phyloP scores from a whole-genome alignment of 2,888 invertebrate species.

The Leptarthrus brevirostris region DNA sequence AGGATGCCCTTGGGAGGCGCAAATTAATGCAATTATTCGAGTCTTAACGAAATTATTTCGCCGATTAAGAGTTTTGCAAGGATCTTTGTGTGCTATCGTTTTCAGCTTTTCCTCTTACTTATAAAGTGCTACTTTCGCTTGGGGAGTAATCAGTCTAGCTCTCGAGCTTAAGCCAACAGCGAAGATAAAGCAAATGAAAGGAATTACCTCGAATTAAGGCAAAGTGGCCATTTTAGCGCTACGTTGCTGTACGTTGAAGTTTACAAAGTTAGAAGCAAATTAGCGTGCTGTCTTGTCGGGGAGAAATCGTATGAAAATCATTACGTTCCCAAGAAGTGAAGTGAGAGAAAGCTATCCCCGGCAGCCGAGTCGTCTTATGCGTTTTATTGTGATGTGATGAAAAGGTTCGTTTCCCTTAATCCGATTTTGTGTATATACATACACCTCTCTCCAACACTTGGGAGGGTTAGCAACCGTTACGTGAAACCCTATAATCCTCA shows the following conservation, averaged over 20 bases:
- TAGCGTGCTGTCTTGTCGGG: not conserved
- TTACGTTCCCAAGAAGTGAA: too few relatives aligned
- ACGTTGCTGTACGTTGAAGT: not conserved
- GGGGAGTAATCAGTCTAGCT: conserved; percentile 31
- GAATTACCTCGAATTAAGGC: conserved; percentile 21
- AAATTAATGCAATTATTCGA: conserved; percentile 48
- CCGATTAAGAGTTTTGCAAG: conserved; percentile 29
- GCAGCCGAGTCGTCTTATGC: too few relatives aligned
- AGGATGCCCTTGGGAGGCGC: conserved; percentile 42
- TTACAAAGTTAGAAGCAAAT: not conserved
- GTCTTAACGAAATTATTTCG: conserved; percentile 43
- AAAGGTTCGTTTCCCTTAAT: too few relatives aligned
- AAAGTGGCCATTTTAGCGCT: not conserved
- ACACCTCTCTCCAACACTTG: too few relatives aligned
- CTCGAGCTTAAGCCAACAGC: conserved; percentile 14
- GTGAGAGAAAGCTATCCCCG: too few relatives aligned
- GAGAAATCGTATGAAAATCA: not conserved
- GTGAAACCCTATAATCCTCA: not conserved
- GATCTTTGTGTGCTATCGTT: conserved; percentile 37
- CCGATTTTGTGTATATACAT: too few relatives aligned
- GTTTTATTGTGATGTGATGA: too few relatives aligned
- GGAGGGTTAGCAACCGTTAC: not conserved
- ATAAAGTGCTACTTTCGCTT: conserved; percentile 29
- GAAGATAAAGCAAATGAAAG: conserved; percentile 17
- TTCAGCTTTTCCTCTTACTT: conserved; percentile 24